Evolutionary conservation across 1,140 invertebrate species (phyloP).

Genomic region (Drosophila sp.): DNA sequence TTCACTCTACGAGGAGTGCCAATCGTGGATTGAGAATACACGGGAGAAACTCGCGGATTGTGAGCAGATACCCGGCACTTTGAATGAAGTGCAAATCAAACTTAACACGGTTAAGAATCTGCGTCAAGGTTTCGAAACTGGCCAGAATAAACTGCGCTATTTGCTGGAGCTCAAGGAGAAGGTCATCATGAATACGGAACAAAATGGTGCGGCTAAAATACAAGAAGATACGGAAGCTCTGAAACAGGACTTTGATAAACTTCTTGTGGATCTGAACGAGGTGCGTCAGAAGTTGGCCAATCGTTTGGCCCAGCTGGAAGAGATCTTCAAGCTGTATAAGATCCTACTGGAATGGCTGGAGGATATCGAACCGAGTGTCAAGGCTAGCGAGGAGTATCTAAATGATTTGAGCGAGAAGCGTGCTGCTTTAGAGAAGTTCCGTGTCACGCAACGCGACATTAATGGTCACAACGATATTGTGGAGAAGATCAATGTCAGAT

Average conservation of each 20-base stretch:
- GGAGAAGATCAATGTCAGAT: constrained; percentile 89
- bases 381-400: constrained; percentile 88
- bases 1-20: constrained; percentile 94
- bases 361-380: constrained; percentile 93
- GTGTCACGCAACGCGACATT: constrained; percentile 91
- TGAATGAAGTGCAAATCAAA: constrained; percentile 93
- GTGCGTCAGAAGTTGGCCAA: constrained; percentile 89
- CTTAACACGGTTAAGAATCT: constrained; percentile 93
- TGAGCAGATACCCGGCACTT: constrained; percentile 89
- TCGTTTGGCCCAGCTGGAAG: constrained; percentile 91
- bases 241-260: constrained; percentile 94
- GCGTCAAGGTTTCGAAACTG: constrained; percentile 94
- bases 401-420: constrained; percentile 96
- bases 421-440: constrained; percentile 93
- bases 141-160: constrained; percentile 95
- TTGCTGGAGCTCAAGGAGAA: constrained; percentile 95
- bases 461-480: constrained; percentile 90
- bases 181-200: constrained; percentile 96
- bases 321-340: constrained; percentile 92
- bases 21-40: constrained; percentile 95
- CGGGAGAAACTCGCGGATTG: constrained; percentile 93
- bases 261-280: constrained; percentile 92
- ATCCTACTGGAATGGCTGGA: constrained; percentile 93
- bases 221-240: constrained; percentile 95
- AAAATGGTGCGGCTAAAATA: constrained; percentile 92